Evolutionary conservation across 2,888 invertebrate species (phyloP), one percentile per base, ranked within the genome.

Genomic region (Eupithecia vulgata): DNA sequence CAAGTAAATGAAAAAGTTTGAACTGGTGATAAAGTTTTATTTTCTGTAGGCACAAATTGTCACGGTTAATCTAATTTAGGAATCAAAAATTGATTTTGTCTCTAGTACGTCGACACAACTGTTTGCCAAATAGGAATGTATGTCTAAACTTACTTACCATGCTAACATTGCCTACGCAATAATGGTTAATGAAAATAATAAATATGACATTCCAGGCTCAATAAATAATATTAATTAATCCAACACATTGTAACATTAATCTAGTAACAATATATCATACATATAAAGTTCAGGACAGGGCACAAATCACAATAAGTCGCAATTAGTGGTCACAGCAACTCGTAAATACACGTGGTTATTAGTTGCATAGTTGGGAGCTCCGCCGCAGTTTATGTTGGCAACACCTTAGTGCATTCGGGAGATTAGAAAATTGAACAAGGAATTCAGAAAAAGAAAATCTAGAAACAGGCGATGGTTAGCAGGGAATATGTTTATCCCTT

Each of bases 261-360:
- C 48, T 72, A 45, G 62, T 69, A 69, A 73, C 68, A 73, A 75
- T 71, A 66, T 73, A 75, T 66, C 66, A 75, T 34, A 62, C 52
- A 65, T 68, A 75, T 76, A 76, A 90, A 90, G 84, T 90, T 89
- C 79, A 83, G 87, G 85, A 85, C 86, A 84, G 84, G 79, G 86
- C 84, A 91, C 92, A 92, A 92, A 92, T 92, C 92, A 92, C 88
- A 86, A 87, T 90, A 91, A 91, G 86, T 88, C 86, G 91, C 91
- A 92, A 93, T 92, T 92, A 92, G 82, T 80, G 84, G 84, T 82
- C 82, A 83, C 77, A 80, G 82, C 79, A 72, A 83, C 79, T 82
- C 90, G 87, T 92, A 91, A 91, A 92, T 91, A 91, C 42, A 84
- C 80, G 69, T 79, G 81, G 89, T 86, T 91, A 90, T 92, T 90